Evolutionary conservation across 2,888 invertebrate genomes (phyloP), one percentile per base, ranked within the genome.

Genomic region (Epiblema foenella): DNA sequence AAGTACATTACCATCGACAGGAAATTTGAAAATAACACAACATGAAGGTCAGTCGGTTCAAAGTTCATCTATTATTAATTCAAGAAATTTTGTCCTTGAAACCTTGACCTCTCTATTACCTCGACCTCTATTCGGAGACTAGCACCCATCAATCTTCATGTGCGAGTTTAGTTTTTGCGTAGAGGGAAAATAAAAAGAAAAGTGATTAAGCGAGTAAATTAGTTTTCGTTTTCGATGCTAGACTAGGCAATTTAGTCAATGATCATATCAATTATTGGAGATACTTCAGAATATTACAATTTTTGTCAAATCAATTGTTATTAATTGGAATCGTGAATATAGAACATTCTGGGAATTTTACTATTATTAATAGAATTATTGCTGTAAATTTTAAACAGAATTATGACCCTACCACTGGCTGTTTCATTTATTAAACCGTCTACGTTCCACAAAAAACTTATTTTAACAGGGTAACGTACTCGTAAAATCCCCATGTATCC

Each of bases 71-170:
- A 52, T 24, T 52, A 12, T 52, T 20, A 20, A 52, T 18, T 24
- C 12, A 24, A 15, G 12, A 52, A 52, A 29, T 29, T 10, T 2
- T 51, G 49, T 49, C 49, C 52, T 33, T 62, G 18, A 51, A 17
- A 18, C 39, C 37, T n/a, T 64, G 24, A 24, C 64, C 52, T 64
- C 20, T 15, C 39, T n/a, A 7, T 54, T n/a, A 64, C 64, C 52
- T 39, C 37, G 64, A 64, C 64, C 54, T 64, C 18, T 2, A 39
- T 54, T 11, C 39, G 5, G 51, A 52, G 52, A 52, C 37, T 11
- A 17, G 29, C 8, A 39, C 11, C 51, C 37, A 64, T 64, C 64
- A 54, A 54, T 64, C 64, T 64, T 64, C 54, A 54, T 39, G 63
- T 39, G 64, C n/a, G 7, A 20, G 18, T 37, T 20, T 37, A 42